Percentiles rank a stretch among this genome's conserved stretches.
Evolutionary conservation across 2,797 vertebrate species (phyloP).

Genomic region (Falco peregrinus): DNA sequence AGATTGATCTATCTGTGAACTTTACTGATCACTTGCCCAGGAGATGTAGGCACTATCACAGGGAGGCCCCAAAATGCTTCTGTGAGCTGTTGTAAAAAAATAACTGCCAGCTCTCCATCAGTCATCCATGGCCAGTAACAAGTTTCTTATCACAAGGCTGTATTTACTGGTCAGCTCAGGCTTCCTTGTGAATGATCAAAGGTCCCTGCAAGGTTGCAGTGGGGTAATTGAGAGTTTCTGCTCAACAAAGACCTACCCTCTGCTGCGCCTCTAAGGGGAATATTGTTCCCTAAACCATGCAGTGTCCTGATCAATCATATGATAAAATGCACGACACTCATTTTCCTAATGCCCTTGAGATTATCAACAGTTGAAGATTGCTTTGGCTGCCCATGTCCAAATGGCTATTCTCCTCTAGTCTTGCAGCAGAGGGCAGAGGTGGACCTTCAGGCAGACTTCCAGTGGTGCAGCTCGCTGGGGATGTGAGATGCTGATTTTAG

Average conservation of each 20-base stretch:
- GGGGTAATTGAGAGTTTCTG: background rate
- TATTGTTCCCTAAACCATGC: background rate
- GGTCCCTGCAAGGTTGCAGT: background rate
- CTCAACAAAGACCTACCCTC: background rate
- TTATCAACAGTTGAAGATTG: background rate
- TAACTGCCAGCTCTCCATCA: background rate
- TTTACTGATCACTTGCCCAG: background rate
- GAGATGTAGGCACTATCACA: background rate
- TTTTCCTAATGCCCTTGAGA: background rate
- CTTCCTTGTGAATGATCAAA: background rate
- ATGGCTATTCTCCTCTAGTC: background rate
- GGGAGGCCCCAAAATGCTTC: background rate
- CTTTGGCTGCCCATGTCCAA: background rate
- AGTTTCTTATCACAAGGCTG: background rate
- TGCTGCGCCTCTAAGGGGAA: background rate
- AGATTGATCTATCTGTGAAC: background rate
- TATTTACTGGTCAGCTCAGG: background rate
- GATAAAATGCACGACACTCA: background rate
- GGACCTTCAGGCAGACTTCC: background rate
- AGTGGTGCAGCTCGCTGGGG: background rate
- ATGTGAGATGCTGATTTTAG: background rate
- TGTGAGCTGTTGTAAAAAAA: background rate
- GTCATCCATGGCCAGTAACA: background rate
- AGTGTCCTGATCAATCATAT: accelerated
- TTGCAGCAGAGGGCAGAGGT: background rate